phyloP scores from a whole-genome alignment of 2,888 invertebrate species.

The Tipula helvola region DNA sequence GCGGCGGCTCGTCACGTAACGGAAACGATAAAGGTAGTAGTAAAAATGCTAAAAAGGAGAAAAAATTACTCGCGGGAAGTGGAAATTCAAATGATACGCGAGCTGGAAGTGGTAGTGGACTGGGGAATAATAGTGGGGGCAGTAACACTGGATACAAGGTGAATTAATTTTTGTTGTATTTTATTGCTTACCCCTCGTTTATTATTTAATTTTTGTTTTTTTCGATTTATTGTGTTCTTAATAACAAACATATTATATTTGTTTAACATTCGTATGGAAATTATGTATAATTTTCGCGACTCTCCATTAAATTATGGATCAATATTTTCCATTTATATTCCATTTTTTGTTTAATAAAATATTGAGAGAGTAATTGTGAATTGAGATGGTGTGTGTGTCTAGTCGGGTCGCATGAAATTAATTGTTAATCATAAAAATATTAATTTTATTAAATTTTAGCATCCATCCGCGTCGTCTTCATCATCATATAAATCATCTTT shows the following conservation, averaged over 20 bases:
- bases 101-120: conserved; percentile 29
- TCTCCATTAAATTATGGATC: background rate
- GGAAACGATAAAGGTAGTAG: conserved; percentile 9
- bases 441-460: conserved; percentile 8
- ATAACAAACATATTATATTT: background rate
- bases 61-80: conserved; percentile 26
- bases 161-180: background rate
- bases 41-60: conserved; percentile 12
- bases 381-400: background rate
- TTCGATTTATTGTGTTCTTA: background rate
- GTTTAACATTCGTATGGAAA: background rate
- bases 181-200: background rate
- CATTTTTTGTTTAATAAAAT: background rate
- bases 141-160: conserved; percentile 14
- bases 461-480: conserved; percentile 21
- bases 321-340: background rate
- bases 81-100: conserved; percentile 18
- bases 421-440: background rate
- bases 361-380: background rate
- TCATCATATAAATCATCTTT: conserved; percentile 18
- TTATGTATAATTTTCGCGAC: background rate
- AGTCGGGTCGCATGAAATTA: background rate
- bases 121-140: conserved; percentile 34
- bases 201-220: background rate
- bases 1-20: background rate